Percentiles rank a stretch among this genome's conserved stretches.
phyloP scores from a whole-genome alignment of 2,113 vertebrate species.

The Notiomystis cincta region DNA sequence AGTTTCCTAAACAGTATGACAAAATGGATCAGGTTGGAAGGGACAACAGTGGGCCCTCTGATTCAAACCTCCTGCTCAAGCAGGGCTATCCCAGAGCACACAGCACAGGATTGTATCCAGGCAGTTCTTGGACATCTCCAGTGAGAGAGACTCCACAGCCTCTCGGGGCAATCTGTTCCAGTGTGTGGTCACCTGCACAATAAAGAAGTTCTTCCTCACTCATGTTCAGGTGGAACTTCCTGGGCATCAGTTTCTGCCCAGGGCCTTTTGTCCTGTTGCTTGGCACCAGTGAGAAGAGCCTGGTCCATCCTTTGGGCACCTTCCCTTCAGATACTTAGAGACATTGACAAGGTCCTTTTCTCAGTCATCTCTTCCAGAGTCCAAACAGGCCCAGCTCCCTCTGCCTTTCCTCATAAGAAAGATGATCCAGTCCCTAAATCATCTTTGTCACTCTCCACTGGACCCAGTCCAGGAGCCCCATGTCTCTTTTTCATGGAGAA shows the following conservation, averaged over 20 bases:
- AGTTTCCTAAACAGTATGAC: neutral
- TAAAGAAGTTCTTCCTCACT: neutral
- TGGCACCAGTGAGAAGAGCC: neutral
- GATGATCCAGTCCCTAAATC: neutral
- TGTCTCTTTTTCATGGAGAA: neutral
- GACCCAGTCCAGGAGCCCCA: neutral
- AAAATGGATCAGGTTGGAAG: neutral
- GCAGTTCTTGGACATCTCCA: neutral
- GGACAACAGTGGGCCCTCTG: neutral
- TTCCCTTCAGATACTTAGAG: neutral
- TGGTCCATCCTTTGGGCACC: neutral
- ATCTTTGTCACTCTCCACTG: neutral
- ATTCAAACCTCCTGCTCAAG: neutral
- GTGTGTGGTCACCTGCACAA: accelerated
- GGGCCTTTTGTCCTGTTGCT: neutral
- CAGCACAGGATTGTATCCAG: neutral
- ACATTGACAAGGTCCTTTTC: neutral
- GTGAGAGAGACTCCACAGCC: neutral
- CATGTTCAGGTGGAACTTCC: neutral
- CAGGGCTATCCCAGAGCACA: neutral
- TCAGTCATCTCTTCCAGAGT: neutral
- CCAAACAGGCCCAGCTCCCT: neutral
- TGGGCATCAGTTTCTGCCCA: neutral
- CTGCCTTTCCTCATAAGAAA: neutral
- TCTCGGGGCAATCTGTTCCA: neutral